Base-by-base conservation (phyloP, 2,113 vertebrate species). In the Irena cyanogastra region DNA sequence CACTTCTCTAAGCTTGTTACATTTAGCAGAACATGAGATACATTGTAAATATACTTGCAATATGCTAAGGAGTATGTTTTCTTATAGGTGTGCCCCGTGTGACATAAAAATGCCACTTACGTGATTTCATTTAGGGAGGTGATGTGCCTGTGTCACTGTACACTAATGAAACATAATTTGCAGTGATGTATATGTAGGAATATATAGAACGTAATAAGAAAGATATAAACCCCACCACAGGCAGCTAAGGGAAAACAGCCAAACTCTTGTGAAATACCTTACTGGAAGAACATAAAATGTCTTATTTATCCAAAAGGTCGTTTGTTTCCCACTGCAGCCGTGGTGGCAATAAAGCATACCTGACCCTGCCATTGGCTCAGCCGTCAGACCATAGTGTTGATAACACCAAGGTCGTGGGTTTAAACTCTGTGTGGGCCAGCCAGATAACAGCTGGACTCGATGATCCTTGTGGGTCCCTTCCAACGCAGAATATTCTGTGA, bases 1-100 rank as follows among this genome's bases (percentile, higher is more conserved):
- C 57, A 65, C 65, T 92, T 75, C 47, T 92, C 87, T 96, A 95
- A 96, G 83, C 53, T 91, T 82, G 83, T 94, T 93, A 64, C 81
- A 82, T 94, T 94, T 91, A 95, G 70, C n/a, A 61, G 69, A 89
- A 87, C 69, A 79, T 39, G 11, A 89, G 53, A 49, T 60, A 79
- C n/a, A 28, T 52, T 72, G 22, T 83, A 91, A 92, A 91, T 91
- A 60, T 84, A 64, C 87, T 87, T 91, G 37, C 44, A 75, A 21
- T 49, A 33, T 56, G 26, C 26, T 76, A 45, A 68, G 20, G 75
- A 91, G 49, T 64, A 68, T 1, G 1, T 79, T 64, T 72, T 78
- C 57, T 57, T 87, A 3, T 41, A 80, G 31, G 13, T 23, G 39
- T 0, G 0, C 2, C 0, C 49, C 79, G 24, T 66, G 61, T 78